phyloP scores from a whole-genome alignment of 2,113 vertebrate genomes.

The Reinhardtius hippoglossoides region DNA sequence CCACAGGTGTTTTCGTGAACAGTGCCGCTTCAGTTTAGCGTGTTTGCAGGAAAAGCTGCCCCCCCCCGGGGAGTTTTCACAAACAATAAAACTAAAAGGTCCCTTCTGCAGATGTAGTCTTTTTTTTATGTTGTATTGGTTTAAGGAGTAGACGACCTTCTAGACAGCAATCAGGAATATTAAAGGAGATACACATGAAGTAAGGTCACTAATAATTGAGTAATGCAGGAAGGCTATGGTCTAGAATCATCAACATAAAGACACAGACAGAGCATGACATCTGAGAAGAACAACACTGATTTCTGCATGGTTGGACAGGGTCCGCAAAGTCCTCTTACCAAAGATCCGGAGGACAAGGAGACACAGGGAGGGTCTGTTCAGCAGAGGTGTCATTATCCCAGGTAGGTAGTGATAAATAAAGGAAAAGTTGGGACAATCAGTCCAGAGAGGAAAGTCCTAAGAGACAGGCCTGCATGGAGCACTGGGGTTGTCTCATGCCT shows the following conservation, averaged over 20 bases:
- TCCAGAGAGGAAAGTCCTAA: constrained; percentile 45
- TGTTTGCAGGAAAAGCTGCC: constrained; percentile 11
- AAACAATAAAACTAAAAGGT: no score
- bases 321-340: constrained; percentile 62
- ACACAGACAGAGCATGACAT: no score
- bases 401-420: constrained; percentile 21
- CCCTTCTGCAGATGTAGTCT: no score
- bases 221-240: no score
- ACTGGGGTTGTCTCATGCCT: constrained; percentile 36
- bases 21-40: background rate
- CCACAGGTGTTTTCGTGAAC: constrained; percentile 58
- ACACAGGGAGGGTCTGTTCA: constrained; percentile 42
- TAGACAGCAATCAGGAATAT: background rate
- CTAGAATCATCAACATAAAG: no score
- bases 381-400: constrained; percentile 69
- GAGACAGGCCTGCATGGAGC: constrained; percentile 12
- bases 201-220: no score
- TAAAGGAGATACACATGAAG: no score
- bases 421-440: constrained; percentile 26
- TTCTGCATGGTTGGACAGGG: no score
- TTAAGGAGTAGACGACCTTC: background rate
- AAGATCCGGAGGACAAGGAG: constrained; percentile 55
- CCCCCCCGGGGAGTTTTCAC: constrained; percentile 1
- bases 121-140: background rate
- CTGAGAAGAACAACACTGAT: no score